Evolutionary conservation across 2,888 invertebrate species (phyloP).

Genomic region (Tachina fera): DNA sequence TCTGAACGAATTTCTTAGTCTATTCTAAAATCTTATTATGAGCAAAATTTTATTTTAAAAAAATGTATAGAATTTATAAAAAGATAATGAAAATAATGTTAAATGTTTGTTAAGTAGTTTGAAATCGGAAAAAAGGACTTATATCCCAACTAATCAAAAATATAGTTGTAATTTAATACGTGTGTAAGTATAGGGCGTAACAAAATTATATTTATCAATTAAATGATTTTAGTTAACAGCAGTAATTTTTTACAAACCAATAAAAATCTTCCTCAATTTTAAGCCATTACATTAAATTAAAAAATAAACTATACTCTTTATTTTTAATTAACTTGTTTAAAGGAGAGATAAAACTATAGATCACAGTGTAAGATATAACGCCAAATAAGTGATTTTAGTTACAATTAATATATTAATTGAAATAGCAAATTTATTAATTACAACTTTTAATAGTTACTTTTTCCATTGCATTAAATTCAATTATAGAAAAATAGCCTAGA

Average conservation of each 20-base stretch:
- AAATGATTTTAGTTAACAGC: conserved; percentile 4
- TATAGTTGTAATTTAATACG: neutral
- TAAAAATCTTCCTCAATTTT: neutral
- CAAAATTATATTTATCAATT: neutral
- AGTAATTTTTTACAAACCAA: neutral
- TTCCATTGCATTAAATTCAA: neutral
- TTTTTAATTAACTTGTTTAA: neutral
- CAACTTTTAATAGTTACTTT: neutral
- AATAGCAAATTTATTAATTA: neutral
- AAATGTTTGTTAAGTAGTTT: conserved; percentile 42
- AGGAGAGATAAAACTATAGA: neutral
- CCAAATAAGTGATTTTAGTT: conserved; percentile 34
- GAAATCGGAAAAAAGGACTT: conserved; percentile 61
- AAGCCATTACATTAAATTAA: neutral
- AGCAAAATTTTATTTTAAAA: neutral
- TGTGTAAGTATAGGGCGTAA: neutral
- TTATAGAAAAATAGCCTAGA: neutral
- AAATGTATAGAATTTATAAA: neutral
- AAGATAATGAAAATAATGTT: neutral
- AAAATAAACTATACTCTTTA: neutral
- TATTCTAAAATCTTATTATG: too few relatives aligned
- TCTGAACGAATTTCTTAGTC: too few relatives aligned
- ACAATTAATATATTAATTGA: neutral
- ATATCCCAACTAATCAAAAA: conserved; percentile 64
- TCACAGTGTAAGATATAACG: conserved; percentile 65